Evolutionary conservation across 2,888 invertebrate genomes (phyloP), one percentile per base, ranked within the genome.

Genomic region (Sialis lutaria): DNA sequence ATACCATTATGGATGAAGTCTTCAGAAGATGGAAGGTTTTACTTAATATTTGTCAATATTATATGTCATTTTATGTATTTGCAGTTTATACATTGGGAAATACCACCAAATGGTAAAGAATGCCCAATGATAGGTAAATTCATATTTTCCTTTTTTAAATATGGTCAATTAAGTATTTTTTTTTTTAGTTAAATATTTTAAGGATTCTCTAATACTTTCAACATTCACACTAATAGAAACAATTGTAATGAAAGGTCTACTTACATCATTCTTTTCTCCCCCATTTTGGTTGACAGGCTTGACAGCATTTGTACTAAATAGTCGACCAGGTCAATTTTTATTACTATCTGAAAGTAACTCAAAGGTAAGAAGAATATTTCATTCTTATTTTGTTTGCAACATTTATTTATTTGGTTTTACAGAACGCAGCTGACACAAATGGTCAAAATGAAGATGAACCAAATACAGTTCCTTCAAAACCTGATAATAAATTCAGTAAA

Each of bases 51-150:
- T 52, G 67, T 77, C 41, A 77, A 75, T 56, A 65, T 81, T n/a
- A 67, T 76, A 40, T 70, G 71, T 9, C 79, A 81, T 56, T 70
- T 77, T 48, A 57, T 71, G 30, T 74, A 73, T 55, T 59, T 78
- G 1, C 72, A 73, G 42, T 72, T 75, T 58, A 61, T 80, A 10
- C 70, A 73, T 10, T 75, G 72, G 64, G 64, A 69, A 48, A 61
- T 80, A 34, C 79, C 80, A 3, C 67, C 70, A 49, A 73, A 74
- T 56, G 77, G 78, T 47, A 61, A 67, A 1, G 69, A 69, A 10
- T 67, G 73, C 32, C 80, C 80, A 1, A 68, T 74, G 47, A 65
- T 79, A 53, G 50, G 75, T 74, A 61, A 63, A 63, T 59, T 48
- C 22, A 33, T 42, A 10, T 32, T 6, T 48, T 35, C 4, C 3